phyloP scores from a whole-genome alignment of 2,888 invertebrate species.

The Drosophila nigritarsus region DNA sequence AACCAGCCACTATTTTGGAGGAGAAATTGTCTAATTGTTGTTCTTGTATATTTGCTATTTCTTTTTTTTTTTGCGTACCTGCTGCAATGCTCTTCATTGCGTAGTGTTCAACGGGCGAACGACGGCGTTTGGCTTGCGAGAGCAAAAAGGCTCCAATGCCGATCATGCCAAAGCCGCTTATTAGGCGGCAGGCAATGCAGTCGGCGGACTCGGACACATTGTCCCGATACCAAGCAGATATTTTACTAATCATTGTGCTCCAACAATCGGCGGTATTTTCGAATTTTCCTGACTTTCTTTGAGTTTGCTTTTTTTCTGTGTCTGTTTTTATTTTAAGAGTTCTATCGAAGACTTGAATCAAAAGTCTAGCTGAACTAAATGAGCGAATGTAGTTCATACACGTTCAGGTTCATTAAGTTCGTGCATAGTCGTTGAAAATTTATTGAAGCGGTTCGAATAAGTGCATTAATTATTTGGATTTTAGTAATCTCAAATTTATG shows the following conservation, averaged over 20 bases:
- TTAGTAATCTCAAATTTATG: neutral
- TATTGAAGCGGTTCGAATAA: neutral
- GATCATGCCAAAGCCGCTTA: slow-evolving; percentile 87
- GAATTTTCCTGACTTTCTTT: slow-evolving; percentile 12
- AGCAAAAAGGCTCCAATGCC: slow-evolving; percentile 88
- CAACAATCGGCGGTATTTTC: slow-evolving; percentile 3
- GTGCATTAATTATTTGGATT: neutral
- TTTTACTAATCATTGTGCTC: slow-evolving; percentile 61
- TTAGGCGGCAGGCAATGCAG: slow-evolving; percentile 87
- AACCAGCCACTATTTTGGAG: slow-evolving; percentile 85
- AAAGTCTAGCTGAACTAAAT: slow-evolving; percentile 12
- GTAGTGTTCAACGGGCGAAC: slow-evolving; percentile 61
- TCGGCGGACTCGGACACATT: slow-evolving; percentile 81
- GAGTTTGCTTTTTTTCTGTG: neutral
- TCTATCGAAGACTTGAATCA: slow-evolving; percentile 8
- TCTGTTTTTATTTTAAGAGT: slow-evolving; percentile 13
- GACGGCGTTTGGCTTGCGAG: slow-evolving; percentile 86
- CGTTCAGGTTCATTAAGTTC: neutral
- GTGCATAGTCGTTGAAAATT: neutral
- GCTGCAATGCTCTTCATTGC: slow-evolving; percentile 72
- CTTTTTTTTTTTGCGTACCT: slow-evolving; percentile 48
- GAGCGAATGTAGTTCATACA: slow-evolving; percentile 11
- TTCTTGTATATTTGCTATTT: neutral
- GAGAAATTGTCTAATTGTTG: neutral
- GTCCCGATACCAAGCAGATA: slow-evolving; percentile 64